Percentiles rank a stretch among this genome's conserved stretches.
These are phyloP conservation scores for Serrognathus titanus DNA, from an alignment of 2,888 invertebrate species.

Conservation along the genomic window DNA sequence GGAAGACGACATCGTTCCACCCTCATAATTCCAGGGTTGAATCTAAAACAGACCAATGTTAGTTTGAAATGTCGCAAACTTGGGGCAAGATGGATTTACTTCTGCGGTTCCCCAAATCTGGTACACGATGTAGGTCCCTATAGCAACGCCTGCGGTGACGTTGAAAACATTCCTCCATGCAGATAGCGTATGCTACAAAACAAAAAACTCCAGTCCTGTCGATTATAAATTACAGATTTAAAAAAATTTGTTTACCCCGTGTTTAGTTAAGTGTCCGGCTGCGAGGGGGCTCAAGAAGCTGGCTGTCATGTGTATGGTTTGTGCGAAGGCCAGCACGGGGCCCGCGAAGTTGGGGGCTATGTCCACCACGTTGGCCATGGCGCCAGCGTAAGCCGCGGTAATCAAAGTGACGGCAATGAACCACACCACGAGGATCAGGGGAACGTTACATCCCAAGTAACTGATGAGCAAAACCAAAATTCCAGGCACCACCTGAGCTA, in stretches of 20 bases:
- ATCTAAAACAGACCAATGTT: constrained; percentile 30
- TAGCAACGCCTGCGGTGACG: constrained; percentile 58
- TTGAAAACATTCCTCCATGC: constrained; percentile 66
- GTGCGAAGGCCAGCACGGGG: constrained; percentile 69
- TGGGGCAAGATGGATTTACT: constrained; percentile 38
- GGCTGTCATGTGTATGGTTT: constrained; percentile 75
- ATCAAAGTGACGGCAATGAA: constrained; percentile 67
- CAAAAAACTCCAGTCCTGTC: neutral
- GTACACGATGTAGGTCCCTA: constrained; percentile 60
- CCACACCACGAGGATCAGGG: constrained; percentile 60
- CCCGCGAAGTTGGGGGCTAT: constrained; percentile 76
- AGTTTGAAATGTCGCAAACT: neutral
- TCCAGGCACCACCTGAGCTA: constrained; percentile 68
- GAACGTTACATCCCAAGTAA: constrained; percentile 60
- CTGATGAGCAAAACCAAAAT: constrained; percentile 61
- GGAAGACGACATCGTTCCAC: neutral
- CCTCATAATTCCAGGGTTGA: constrained; percentile 53
- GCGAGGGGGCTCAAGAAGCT: constrained; percentile 67
- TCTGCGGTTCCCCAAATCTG: constrained; percentile 67
- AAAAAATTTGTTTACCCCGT: constrained; percentile 48
- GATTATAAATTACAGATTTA: neutral
- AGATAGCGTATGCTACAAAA: constrained; percentile 44
- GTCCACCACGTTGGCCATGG: constrained; percentile 74
- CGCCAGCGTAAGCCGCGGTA: constrained; percentile 70
- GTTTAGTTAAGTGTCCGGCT: constrained; percentile 58